Percentiles rank a stretch among this genome's conserved stretches.
Evolutionary conservation across 2,797 vertebrate species (phyloP).

Genomic region (Salmo trutta): DNA sequence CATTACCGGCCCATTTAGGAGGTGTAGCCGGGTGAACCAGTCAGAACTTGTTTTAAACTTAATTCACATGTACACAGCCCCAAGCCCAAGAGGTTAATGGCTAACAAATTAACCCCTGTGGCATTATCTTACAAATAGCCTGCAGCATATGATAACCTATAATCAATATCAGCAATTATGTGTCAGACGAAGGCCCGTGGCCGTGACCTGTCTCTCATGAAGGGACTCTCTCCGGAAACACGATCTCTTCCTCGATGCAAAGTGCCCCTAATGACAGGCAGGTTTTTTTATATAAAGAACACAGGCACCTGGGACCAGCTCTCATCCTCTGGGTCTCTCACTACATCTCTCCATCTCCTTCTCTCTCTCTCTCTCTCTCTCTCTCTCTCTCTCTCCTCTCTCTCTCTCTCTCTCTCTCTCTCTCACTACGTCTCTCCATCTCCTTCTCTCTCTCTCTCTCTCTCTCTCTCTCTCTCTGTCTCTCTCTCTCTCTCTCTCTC

Average conservation of each 20-base stretch:
- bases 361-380: constrained; percentile 4
- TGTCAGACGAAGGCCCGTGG: constrained; percentile 77
- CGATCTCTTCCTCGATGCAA: constrained; percentile 74
- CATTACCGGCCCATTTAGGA: constrained; percentile 68
- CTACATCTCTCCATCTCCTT: constrained; percentile 27
- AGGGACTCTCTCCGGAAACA: constrained; percentile 78
- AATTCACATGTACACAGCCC: constrained; percentile 74
- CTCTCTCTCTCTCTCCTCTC: background rate
- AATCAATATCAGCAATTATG: constrained; percentile 86
- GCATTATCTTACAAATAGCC: constrained; percentile 84
- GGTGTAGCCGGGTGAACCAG: constrained; percentile 65
- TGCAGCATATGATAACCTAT: constrained; percentile 84
- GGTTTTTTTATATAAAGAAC: constrained; percentile 40
- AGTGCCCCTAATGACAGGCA: constrained; percentile 71
- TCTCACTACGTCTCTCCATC: no score
- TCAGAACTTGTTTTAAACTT: constrained; percentile 79
- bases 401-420: no score
- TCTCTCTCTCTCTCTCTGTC: background rate
- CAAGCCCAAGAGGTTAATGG: constrained; percentile 80
- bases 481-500: constrained; percentile 11
- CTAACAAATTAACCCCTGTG: constrained; percentile 82
- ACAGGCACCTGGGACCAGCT: constrained; percentile 78
- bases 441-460: background rate
- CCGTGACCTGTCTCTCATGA: constrained; percentile 77
- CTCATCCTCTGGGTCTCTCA: constrained; percentile 56